Evolutionary conservation across 1,140 invertebrate genomes (phyloP), one percentile per base, ranked within the genome.

Genomic region (Galleria mellonella): DNA sequence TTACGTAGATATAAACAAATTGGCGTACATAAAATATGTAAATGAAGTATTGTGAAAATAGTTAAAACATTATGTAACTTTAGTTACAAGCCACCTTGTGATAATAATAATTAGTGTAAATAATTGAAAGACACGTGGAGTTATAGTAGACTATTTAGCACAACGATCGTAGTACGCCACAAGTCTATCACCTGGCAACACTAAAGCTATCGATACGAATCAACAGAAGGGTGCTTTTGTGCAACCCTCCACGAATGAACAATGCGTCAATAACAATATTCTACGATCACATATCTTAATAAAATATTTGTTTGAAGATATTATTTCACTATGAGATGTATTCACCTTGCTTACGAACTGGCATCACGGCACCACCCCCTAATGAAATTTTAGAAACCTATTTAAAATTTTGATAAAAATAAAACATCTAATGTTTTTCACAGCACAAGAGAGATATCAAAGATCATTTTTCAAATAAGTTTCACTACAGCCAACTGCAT

Each of bases 331-430:
- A 23, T 6, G 17, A 23, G 17, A 61, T n/a, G n/a, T n/a, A 70
- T 58, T 77, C 64, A 87, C 86, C 86, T 87, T 87, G 86, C 83
- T 87, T 87, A 61, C 86, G 86, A 75, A 87, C 86, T 79, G 86
- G 86, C 86, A 87, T 87, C 82, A 84, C 83, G 83, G 70, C 70
- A 69, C 74, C 78, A 79, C 82, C 82, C 81, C 77, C 72, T 75
- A 70, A 73, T 68, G 69, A 74, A 74, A 72, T 77, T 73, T 68
- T 67, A 68, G 69, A 69, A 73, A 74, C 72, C 74, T 81, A 73
- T 62, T 60, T 71, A 58, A 69, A n/a, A 54, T 66, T 71, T 59
- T 51, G 55, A 64, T 39, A 59, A 65, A 78, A 74, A 75, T 62
- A 68, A 82, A 82, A 76, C 38, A 57, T 65, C 64, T 72, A 72